Percentiles rank a stretch among this genome's conserved stretches.
These are phyloP conservation scores for Mixornis gularis DNA, from an alignment of 2,113 vertebrate genomes.

Conservation along the genomic window DNA sequence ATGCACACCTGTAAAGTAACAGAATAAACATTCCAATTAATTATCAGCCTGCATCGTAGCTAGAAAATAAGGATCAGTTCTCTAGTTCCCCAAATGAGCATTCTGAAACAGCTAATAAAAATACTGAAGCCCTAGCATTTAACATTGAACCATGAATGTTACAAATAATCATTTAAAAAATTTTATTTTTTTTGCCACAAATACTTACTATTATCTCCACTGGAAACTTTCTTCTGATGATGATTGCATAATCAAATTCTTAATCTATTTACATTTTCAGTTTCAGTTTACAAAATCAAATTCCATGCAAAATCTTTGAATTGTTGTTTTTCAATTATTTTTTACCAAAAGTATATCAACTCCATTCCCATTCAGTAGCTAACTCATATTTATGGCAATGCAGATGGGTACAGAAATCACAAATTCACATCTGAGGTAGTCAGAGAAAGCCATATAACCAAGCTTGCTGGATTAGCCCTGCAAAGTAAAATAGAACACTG, in stretches of 20 bases:
- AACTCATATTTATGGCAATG: background rate
- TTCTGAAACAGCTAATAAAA: constrained; percentile 45
- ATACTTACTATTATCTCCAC: background rate
- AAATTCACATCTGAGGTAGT: background rate
- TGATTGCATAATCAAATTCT: background rate
- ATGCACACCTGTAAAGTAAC: constrained; percentile 39
- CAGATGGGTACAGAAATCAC: background rate
- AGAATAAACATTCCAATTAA: constrained; percentile 67
- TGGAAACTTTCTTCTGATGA: background rate
- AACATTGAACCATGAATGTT: constrained; percentile 13
- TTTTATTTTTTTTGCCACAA: background rate
- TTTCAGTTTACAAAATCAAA: background rate
- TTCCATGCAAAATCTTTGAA: background rate
- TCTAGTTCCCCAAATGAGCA: constrained; percentile 40
- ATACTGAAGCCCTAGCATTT: constrained; percentile 19
- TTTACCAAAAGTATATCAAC: background rate
- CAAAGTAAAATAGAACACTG: background rate
- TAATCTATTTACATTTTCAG: background rate
- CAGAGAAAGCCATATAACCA: background rate
- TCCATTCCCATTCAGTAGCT: background rate
- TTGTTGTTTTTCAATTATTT: background rate
- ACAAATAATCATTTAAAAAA: constrained; percentile 14
- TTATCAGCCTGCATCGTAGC: constrained; percentile 54
- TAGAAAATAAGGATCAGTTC: constrained; percentile 46
- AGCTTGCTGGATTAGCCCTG: background rate